phyloP scores from a whole-genome alignment of 2,888 invertebrate species.

The Platycheirus rosarum region DNA sequence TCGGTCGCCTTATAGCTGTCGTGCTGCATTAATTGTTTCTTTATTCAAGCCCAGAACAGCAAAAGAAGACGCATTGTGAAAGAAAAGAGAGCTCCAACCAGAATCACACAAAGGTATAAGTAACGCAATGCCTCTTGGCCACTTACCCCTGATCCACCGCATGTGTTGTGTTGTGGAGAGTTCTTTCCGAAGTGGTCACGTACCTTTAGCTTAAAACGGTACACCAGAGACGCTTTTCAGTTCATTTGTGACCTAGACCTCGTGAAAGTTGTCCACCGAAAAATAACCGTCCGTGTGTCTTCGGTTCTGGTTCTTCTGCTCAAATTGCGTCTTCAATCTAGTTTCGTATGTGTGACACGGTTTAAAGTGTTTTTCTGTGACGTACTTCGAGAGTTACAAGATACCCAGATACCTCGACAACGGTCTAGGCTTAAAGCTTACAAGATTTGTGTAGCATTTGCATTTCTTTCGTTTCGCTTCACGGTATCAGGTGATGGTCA shows the following conservation, averaged over 20 bases:
- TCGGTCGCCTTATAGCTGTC: constrained; percentile 35
- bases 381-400: constrained; percentile 25
- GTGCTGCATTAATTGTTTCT: constrained; percentile 54
- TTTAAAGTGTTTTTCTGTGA: constrained; percentile 32
- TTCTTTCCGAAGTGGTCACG: constrained; percentile 48
- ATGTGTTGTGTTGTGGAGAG: constrained; percentile 18
- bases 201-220: constrained; percentile 70
- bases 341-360: constrained; percentile 25
- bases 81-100: constrained; percentile 40
- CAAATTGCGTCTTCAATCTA: constrained; percentile 3
- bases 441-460: constrained; percentile 20
- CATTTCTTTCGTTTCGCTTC: constrained; percentile 30
- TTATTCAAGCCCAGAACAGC: too few relatives aligned
- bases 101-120: constrained; percentile 49
- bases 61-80: constrained; percentile 28
- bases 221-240: constrained; percentile 75
- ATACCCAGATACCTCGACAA: not conserved
- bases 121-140: constrained; percentile 23
- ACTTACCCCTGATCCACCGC: constrained; percentile 5
- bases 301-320: constrained; percentile 22
- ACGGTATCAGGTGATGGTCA: constrained; percentile 55
- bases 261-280: constrained; percentile 81
- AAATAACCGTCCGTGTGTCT: constrained; percentile 15
- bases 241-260: constrained; percentile 82
- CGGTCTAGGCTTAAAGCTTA: constrained; percentile 6